Evolutionary conservation across 2,113 vertebrate genomes (phyloP).

Genomic region (Oreocharis arfaki): DNA sequence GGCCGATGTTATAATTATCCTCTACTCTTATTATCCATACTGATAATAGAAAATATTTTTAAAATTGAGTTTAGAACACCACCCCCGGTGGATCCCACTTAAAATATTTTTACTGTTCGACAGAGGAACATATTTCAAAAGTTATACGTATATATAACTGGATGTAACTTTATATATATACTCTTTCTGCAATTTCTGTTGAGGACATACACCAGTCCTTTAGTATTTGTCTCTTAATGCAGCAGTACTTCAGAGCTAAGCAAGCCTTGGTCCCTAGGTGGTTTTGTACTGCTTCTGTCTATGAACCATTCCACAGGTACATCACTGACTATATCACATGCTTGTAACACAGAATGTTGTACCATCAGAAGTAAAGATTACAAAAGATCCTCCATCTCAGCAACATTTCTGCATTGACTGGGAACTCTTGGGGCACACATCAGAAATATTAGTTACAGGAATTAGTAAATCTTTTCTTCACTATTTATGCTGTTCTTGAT

Average conservation of each 20-base stretch:
- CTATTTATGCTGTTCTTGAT: background rate
- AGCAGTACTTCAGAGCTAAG: background rate
- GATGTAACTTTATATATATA: background rate
- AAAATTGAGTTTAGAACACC: background rate
- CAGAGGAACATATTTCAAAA: background rate
- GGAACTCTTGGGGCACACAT: background rate
- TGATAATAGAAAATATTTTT: background rate
- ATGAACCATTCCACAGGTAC: background rate
- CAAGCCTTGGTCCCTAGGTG: background rate
- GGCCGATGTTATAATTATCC: background rate
- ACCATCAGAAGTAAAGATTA: background rate
- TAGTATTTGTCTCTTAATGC: background rate
- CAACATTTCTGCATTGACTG: background rate
- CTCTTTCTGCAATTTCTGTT: background rate
- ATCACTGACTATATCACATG: background rate
- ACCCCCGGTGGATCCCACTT: background rate
- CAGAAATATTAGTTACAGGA: background rate
- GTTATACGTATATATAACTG: background rate
- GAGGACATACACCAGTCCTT: background rate
- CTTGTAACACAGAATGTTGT: background rate
- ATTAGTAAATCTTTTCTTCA: background rate
- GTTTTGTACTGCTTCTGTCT: background rate
- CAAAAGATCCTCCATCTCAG: background rate
- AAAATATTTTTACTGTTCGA: background rate
- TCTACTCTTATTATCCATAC: background rate